phyloP scores from a whole-genome alignment of 2,888 invertebrate genomes.

The Polydrusus tereticollis region DNA sequence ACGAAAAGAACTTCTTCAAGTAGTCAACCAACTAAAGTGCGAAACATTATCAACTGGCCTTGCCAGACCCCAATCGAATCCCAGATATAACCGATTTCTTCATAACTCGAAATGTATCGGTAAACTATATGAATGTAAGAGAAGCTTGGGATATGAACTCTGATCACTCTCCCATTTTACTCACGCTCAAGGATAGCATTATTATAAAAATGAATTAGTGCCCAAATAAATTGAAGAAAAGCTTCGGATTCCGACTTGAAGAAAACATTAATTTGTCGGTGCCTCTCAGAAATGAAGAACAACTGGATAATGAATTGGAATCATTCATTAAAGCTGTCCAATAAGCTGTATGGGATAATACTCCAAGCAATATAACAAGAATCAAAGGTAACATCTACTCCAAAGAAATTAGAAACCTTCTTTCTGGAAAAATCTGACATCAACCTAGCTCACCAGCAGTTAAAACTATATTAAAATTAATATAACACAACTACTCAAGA shows the following conservation, averaged over 20 bases:
- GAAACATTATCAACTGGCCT: background rate
- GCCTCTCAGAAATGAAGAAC: background rate
- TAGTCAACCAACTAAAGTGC: slow-evolving; percentile 13
- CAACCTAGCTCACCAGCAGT: too few species aligned
- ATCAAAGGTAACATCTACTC: too few species aligned
- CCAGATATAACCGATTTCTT: too few species aligned
- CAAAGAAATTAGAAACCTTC: too few species aligned
- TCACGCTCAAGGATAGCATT: slow-evolving; percentile 5
- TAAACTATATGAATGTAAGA: slow-evolving; percentile 38
- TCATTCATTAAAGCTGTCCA: background rate
- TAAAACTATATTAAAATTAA: too few species aligned
- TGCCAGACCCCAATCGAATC: background rate
- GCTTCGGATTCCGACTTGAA: slow-evolving; percentile 10
- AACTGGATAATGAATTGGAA: slow-evolving; percentile 3
- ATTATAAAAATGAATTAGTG: slow-evolving; percentile 8
- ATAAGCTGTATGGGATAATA: too few species aligned
- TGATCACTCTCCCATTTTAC: slow-evolving; percentile 36
- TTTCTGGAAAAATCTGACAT: too few species aligned
- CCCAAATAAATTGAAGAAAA: background rate
- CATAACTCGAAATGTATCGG: too few species aligned
- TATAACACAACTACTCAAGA: too few species aligned
- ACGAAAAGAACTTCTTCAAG: slow-evolving; percentile 3
- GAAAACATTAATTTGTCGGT: background rate
- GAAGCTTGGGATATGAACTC: slow-evolving; percentile 37
- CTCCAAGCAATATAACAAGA: too few species aligned